Evolutionary conservation across 2,113 vertebrate genomes (phyloP).

Genomic region (Semnornis frantzii): DNA sequence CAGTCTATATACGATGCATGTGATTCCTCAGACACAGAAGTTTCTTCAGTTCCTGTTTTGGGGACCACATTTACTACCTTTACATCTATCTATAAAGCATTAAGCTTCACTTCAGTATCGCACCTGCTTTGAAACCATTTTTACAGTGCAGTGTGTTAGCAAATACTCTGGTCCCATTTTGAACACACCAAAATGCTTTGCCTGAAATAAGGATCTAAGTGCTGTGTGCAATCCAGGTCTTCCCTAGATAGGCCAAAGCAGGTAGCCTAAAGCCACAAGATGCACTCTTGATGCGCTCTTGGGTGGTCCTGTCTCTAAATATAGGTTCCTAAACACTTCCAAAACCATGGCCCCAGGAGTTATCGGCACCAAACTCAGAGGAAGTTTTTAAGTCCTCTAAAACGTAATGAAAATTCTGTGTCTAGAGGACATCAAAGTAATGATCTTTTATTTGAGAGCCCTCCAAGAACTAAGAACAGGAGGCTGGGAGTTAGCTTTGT

Average conservation of each 20-base stretch:
- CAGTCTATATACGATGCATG: accelerated
- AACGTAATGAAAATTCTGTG: neutral
- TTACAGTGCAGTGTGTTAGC: neutral
- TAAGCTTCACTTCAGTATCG: neutral
- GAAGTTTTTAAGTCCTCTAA: neutral
- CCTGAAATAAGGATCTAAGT: neutral
- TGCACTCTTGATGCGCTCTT: neutral
- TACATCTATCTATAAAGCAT: neutral
- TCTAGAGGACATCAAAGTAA: neutral
- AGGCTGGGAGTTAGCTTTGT: slow-evolving; percentile 24
- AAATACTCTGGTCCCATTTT: neutral
- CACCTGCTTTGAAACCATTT: neutral
- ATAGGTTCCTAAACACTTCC: neutral
- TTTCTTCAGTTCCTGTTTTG: neutral
- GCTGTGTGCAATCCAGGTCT: neutral
- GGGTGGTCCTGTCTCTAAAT: neutral
- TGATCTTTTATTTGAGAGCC: slow-evolving; percentile 14
- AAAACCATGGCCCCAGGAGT: neutral
- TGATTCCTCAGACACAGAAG: neutral
- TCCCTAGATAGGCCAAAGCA: neutral
- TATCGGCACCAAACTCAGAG: neutral
- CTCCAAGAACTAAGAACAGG: slow-evolving; percentile 44
- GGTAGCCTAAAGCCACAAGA: neutral
- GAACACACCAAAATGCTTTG: neutral
- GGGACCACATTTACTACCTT: neutral